These are phyloP conservation scores for Nomada hirtipes DNA, from an alignment of 2,888 invertebrate species.

Conservation along the genomic window DNA sequence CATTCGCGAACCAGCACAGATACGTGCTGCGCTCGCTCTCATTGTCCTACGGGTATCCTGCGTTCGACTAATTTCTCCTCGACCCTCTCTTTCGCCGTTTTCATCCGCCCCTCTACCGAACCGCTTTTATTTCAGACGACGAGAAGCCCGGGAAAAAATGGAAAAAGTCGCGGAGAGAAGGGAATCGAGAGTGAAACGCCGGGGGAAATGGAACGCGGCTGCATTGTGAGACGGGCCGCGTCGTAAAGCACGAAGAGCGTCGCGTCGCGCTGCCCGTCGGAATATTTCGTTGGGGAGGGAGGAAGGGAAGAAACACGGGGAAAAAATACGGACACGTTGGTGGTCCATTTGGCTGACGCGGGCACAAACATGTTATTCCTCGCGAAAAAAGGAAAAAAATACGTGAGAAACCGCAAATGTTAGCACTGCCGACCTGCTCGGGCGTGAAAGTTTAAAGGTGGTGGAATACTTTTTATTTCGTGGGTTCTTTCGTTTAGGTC, in stretches of 20 bases:
- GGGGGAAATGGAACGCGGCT: conserved; percentile 45
- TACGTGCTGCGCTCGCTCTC: conserved; percentile 59
- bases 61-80: conserved; percentile 63
- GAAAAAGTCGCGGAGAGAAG: conserved; percentile 20
- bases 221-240: conserved; percentile 23
- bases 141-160: conserved; percentile 28
- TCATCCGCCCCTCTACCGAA: neutral
- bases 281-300: conserved; percentile 21
- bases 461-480: neutral
- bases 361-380: conserved; percentile 2
- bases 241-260: neutral
- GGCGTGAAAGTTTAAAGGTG: no score
- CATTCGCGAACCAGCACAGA: conserved; percentile 59
- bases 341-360: neutral
- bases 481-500: neutral
- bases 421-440: neutral
- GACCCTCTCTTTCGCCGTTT: conserved; percentile 29
- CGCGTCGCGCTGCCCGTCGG: neutral
- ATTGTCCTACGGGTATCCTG: conserved; percentile 62
- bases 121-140: conserved; percentile 21
- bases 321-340: neutral
- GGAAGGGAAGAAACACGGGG: neutral
- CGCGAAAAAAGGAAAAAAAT: neutral
- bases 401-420: neutral
- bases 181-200: conserved; percentile 23